Evolutionary conservation across 2,797 vertebrate species (phyloP).

Genomic region (Gobio occitaniae): DNA sequence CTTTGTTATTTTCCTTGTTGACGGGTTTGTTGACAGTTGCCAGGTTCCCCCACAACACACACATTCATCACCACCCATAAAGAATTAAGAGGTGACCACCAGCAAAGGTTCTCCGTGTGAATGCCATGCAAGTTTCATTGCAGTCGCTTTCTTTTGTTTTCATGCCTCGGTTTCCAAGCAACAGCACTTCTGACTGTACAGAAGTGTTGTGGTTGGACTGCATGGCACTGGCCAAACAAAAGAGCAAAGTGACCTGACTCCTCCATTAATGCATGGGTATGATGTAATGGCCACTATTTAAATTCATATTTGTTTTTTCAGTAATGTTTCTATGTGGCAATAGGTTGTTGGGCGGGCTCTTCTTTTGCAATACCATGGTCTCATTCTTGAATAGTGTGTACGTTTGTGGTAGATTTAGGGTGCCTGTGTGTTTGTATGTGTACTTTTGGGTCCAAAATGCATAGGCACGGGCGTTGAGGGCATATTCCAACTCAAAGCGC

Average conservation of each 20-base stretch:
- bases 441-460: conserved; percentile 86
- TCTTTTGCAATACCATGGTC: neutral
- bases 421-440: neutral
- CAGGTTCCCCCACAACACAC: conserved; percentile 34
- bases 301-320: neutral
- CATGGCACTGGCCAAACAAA: conserved; percentile 44
- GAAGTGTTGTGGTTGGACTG: conserved; percentile 50
- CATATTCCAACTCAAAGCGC: conserved; percentile 91
- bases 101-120: conserved; percentile 55
- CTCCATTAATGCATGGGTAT: neutral
- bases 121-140: conserved; percentile 73
- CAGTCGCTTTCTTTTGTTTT: conserved; percentile 69
- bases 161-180: conserved; percentile 69
- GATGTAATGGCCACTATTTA: neutral
- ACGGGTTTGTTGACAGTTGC: conserved; percentile 45
- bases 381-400: neutral
- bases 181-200: conserved; percentile 57
- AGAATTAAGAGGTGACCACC: conserved; percentile 54
- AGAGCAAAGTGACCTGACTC: conserved; percentile 27
- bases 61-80: conserved; percentile 53
- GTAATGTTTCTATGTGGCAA: neutral
- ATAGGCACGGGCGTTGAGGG: conserved; percentile 85
- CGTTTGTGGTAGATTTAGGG: neutral
- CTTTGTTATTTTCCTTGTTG: conserved; percentile 9
- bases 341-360: neutral